Evolutionary conservation across 23 tunicate species (phyloP).

Genomic region (Ascidia mentula): DNA sequence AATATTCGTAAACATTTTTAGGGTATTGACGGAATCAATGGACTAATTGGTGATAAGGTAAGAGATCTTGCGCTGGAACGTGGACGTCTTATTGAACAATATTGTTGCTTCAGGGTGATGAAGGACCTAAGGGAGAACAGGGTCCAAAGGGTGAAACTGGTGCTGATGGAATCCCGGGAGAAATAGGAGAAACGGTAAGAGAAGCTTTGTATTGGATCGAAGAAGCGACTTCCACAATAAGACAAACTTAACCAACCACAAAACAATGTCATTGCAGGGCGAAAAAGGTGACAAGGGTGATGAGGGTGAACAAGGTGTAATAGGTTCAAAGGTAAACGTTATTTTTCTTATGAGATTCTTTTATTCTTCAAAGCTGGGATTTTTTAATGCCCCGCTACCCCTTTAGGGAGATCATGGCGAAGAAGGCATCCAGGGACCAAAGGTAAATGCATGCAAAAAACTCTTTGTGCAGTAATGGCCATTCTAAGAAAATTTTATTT

Average conservation of each 20-base stretch:
- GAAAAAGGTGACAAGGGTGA: constrained; percentile 44
- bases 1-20: too few species aligned
- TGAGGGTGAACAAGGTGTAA: constrained; percentile 33
- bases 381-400: too few species aligned
- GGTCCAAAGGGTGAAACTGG: constrained; percentile 35
- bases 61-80: neutral
- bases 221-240: neutral
- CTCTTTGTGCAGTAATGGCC: too few species aligned
- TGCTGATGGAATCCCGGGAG: neutral
- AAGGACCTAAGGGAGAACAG: constrained; percentile 23
- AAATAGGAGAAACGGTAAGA: neutral
- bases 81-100: neutral
- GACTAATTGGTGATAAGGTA: constrained; percentile 36
- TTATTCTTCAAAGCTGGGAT: neutral
- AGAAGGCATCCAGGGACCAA: too few species aligned
- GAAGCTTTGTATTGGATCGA: too few species aligned
- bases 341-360: neutral
- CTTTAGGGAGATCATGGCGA: too few species aligned
- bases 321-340: constrained; percentile 11
- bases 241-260: neutral
- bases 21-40: constrained; percentile 29
- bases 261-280: constrained; percentile 16
- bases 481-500: neutral
- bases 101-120: neutral
- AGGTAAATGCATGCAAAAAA: too few species aligned